A percentile compares a stretch with the other conserved stretches of the same genome.
Conservation (phyloP, 2,113 vertebrate species). For the Channa maculata region DNA sequence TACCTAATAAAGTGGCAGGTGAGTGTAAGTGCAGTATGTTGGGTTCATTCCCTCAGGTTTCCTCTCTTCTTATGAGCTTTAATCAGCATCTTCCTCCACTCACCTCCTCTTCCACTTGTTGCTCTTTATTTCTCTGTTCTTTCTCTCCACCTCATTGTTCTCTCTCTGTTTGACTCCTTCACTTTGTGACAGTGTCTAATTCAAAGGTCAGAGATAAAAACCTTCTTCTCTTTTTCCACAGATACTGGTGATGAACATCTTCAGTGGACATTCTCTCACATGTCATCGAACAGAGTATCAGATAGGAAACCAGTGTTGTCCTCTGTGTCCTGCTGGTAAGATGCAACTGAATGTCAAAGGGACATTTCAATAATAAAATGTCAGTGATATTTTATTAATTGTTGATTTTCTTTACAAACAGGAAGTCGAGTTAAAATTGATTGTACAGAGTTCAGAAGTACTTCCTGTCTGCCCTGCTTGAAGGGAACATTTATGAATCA, state of each 20-base stretch:
- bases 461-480: slow-evolving; percentile 15
- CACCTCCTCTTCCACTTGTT: too few species aligned
- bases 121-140: too few species aligned
- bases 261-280: neutral
- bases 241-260: neutral
- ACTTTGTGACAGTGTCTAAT: too few species aligned
- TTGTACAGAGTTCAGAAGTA: neutral
- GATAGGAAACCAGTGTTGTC: neutral
- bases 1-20: too few species aligned
- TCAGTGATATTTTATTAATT: neutral
- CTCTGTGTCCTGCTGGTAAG: slow-evolving; percentile 10
- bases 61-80: too few species aligned
- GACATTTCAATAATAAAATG: neutral
- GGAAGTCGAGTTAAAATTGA: slow-evolving; percentile 21
- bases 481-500: neutral
- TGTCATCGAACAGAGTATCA: slow-evolving; percentile 2
- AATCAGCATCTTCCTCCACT: too few species aligned
- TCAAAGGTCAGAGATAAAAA: too few species aligned
- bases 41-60: too few species aligned
- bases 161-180: too few species aligned
- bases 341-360: neutral
- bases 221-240: neutral
- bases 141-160: too few species aligned
- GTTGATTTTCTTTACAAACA: neutral
- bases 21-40: too few species aligned